Evolutionary conservation across 2,113 vertebrate genomes (phyloP).

Genomic region (Campylorhamphus procurvoides): DNA sequence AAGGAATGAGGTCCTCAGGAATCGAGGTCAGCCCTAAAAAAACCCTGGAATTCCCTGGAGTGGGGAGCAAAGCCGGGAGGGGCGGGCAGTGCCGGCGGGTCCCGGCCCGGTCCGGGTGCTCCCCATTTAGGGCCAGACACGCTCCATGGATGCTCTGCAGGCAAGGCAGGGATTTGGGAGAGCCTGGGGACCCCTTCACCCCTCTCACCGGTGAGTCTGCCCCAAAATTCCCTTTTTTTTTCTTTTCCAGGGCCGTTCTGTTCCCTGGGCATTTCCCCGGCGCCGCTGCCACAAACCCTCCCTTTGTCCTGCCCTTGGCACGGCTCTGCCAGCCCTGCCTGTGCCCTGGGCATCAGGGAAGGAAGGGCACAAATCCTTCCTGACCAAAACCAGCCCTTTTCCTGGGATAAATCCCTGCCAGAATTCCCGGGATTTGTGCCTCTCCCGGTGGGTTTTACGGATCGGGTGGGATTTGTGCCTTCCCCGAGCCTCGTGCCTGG

Average conservation of each 20-base stretch:
- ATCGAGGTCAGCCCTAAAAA: not conserved
- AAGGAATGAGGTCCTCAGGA: no score
- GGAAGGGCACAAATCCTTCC: not conserved
- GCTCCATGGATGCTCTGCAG: fast-evolving
- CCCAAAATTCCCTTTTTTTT: not conserved
- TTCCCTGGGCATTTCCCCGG: not conserved
- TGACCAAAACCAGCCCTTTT: not conserved
- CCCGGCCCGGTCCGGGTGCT: not conserved
- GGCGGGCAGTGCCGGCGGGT: fast-evolving
- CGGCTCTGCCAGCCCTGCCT: not conserved
- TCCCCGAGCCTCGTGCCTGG: no score
- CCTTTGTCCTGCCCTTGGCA: not conserved
- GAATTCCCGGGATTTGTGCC: fast-evolving
- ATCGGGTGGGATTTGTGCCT: no score
- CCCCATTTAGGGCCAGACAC: fast-evolving
- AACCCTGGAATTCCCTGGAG: not conserved
- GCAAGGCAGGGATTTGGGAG: not conserved
- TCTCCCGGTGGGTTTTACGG: fast-evolving
- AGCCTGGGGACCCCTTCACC: not conserved
- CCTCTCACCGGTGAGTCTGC: not conserved
- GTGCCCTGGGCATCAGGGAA: not conserved
- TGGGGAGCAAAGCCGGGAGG: fast-evolving
- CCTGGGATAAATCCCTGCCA: fast-evolving
- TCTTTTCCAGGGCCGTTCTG: not conserved
- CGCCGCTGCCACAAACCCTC: fast-evolving